A percentile compares a stretch with the other conserved stretches of the same genome.
These are phyloP conservation scores for Aleiodes testaceus DNA, from an alignment of 2,888 invertebrate species.

Conservation along the genomic window DNA sequence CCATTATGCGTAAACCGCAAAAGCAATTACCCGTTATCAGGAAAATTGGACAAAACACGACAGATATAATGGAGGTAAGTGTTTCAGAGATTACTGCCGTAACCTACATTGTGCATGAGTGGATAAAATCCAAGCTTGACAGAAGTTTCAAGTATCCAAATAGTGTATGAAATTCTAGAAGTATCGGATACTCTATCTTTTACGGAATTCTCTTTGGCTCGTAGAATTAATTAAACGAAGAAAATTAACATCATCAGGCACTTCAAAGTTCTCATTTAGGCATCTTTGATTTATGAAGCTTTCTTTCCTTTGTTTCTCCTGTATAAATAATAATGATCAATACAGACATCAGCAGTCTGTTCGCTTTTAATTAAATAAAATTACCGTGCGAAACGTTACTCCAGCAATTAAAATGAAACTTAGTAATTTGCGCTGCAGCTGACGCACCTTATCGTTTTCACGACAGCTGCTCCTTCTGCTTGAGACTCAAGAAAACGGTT, in stretches of 20 bases:
- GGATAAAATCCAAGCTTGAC: constrained; percentile 15
- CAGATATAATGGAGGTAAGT: constrained; percentile 24
- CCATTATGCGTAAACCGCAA: constrained; percentile 44
- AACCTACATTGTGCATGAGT: neutral
- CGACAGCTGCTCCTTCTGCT: constrained; percentile 40
- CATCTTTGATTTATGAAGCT: too few species aligned
- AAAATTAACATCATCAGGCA: too few species aligned
- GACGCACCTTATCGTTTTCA: constrained; percentile 49
- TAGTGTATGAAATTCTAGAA: too few species aligned
- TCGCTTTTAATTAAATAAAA: constrained; percentile 58
- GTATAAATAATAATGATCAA: constrained; percentile 4
- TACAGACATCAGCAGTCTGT: neutral
- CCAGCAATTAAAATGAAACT: constrained; percentile 61
- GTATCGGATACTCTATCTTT: too few species aligned
- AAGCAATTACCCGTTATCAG: constrained; percentile 56
- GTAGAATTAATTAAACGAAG: too few species aligned
- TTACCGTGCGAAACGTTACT: constrained; percentile 43
- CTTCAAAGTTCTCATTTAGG: too few species aligned
- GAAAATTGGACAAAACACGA: constrained; percentile 54
- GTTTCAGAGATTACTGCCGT: constrained; percentile 19
- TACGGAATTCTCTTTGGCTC: too few species aligned
- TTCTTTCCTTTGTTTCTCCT: too few species aligned
- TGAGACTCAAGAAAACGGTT: constrained; percentile 27
- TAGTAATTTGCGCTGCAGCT: constrained; percentile 55
- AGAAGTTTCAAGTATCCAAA: constrained; percentile 8